Evolutionary conservation across 64 coral and sea anemone genomes (phyloP).

Genomic region (Pachyseris speciosa): DNA sequence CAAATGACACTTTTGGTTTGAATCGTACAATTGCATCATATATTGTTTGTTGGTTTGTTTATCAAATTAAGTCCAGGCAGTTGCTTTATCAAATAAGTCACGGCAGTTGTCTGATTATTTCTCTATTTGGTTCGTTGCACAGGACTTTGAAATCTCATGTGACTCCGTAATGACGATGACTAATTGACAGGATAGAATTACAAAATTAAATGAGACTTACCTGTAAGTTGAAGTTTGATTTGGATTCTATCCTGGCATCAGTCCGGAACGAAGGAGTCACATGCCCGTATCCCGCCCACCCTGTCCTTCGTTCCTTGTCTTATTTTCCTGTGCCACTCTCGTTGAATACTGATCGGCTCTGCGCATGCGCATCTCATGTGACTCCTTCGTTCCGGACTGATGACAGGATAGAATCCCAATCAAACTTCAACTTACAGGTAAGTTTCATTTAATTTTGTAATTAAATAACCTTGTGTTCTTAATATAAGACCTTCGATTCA

Average conservation of each 20-base stretch:
- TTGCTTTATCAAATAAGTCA: too few species aligned
- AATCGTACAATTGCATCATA: too few species aligned
- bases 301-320: neutral
- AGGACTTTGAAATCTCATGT: too few species aligned
- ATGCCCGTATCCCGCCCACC: neutral
- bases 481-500: too few species aligned
- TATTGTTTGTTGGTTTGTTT: too few species aligned
- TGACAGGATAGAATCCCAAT: slow-evolving; percentile 20
- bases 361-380: neutral
- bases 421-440: slow-evolving; percentile 21
- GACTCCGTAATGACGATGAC: too few species aligned
- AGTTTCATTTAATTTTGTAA: too few species aligned
- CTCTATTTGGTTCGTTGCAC: too few species aligned
- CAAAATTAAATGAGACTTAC: slow-evolving; percentile 57
- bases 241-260: slow-evolving; percentile 74
- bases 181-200: neutral
- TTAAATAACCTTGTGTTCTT: too few species aligned
- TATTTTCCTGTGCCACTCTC: neutral
- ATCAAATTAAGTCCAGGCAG: too few species aligned
- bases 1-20: neutral
- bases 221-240: slow-evolving; percentile 66
- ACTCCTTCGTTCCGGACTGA: slow-evolving; percentile 39
- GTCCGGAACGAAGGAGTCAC: slow-evolving; percentile 62
- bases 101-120: too few species aligned
- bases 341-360: neutral